Evolutionary conservation across 2,113 vertebrate genomes (phyloP).

Genomic region (Procavia capensis): DNA sequence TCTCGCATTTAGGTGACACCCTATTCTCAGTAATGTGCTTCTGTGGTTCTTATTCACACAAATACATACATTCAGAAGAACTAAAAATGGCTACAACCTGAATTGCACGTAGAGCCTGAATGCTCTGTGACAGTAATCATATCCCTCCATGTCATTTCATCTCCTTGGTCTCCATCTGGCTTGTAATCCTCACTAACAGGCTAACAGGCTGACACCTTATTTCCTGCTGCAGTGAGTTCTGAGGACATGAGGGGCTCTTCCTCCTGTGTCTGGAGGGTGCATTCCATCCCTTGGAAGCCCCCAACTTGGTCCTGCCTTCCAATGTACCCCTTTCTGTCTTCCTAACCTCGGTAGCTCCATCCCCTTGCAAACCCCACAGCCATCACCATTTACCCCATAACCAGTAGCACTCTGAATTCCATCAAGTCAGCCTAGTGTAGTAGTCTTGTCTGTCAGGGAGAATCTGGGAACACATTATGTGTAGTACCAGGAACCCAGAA

Average conservation of each 20-base stretch:
- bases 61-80: not conserved
- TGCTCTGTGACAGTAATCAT: too few relatives aligned
- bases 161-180: not conserved
- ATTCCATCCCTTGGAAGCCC: not conserved
- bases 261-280: not conserved
- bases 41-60: not conserved
- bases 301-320: not conserved
- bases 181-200: not conserved
- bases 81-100: not conserved
- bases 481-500: not conserved
- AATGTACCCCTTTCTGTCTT: not conserved
- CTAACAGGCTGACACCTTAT: not conserved
- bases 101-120: not conserved
- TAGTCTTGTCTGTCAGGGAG: not conserved
- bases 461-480: too few relatives aligned
- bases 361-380: not conserved
- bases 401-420: not conserved
- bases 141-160: not conserved
- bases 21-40: not conserved
- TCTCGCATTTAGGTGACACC: not conserved
- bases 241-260: not conserved
- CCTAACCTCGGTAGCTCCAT: not conserved
- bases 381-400: accelerated
- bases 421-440: not conserved
- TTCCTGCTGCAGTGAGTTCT: not conserved